These are phyloP conservation scores for Macropodus opercularis DNA, from an alignment of 2,797 vertebrate species.

Conservation along the genomic window DNA sequence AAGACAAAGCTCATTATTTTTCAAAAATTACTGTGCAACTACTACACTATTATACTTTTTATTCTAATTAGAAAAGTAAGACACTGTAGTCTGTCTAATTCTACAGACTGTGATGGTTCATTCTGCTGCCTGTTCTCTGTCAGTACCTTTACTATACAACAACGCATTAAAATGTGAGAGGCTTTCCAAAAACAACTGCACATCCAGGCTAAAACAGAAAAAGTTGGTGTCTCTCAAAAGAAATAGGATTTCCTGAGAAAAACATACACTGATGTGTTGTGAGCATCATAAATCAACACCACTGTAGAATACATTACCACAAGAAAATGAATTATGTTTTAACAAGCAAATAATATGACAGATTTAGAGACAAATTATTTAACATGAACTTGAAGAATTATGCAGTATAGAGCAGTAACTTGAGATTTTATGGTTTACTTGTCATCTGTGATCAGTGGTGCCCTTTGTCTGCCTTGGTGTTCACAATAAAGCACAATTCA, in stretches of 20 bases:
- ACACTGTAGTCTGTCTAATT: slow-evolving; percentile 18
- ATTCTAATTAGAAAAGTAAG: slow-evolving; percentile 17
- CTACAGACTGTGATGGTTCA: slow-evolving; percentile 51
- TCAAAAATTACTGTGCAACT: slow-evolving; percentile 8
- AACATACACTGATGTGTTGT: slow-evolving; percentile 5
- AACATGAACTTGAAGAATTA: no score
- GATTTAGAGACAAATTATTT: no score
- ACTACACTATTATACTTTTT: not conserved
- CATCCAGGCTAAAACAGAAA: slow-evolving; percentile 34
- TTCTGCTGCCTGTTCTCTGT: slow-evolving; percentile 45
- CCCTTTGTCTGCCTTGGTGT: no score
- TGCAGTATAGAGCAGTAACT: no score
- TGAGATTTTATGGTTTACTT: no score
- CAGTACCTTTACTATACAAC: slow-evolving; percentile 54
- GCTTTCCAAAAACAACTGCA: slow-evolving; percentile 63
- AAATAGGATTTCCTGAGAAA: slow-evolving; percentile 12
- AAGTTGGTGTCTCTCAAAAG: slow-evolving; percentile 26
- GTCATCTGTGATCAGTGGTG: slow-evolving; percentile 34
- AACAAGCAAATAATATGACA: no score
- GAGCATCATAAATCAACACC: not conserved
- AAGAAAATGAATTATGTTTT: no score
- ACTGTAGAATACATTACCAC: no score
- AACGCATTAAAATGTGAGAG: slow-evolving; percentile 65
- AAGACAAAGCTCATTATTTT: slow-evolving; percentile 9
- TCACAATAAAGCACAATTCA: no score